These are phyloP conservation scores for Amphiura filiformis DNA, from an alignment of 35 echinoderm and acorn worm species.

Conservation along the genomic window DNA sequence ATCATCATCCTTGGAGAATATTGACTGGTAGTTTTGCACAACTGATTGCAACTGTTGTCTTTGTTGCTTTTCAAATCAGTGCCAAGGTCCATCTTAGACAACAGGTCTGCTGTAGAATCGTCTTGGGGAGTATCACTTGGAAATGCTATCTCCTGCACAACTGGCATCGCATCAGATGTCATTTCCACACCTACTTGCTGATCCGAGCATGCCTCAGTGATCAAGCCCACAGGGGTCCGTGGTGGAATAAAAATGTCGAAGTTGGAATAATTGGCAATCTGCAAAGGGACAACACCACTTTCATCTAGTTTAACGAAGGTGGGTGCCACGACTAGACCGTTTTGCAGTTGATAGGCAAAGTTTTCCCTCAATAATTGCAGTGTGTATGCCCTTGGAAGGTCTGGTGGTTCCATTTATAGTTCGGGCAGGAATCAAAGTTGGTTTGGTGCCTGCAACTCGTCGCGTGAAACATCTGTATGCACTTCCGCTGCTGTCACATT, in stretches of 20 bases:
- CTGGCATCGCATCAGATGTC: no score
- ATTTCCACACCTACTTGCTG: not conserved
- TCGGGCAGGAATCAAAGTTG: not conserved
- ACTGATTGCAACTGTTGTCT: not conserved
- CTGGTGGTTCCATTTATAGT: not conserved
- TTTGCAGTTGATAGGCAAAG: not conserved
- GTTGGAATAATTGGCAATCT: not conserved
- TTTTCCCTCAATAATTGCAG: not conserved
- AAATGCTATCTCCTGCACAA: no score
- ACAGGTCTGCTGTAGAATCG: no score
- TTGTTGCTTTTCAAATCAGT: not conserved
- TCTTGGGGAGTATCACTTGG: no score
- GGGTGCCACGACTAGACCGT: not conserved
- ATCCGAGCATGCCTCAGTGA: not conserved
- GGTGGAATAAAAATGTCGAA: not conserved
- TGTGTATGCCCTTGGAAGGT: not conserved
- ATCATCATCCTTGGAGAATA: constrained; percentile 15
- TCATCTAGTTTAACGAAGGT: not conserved
- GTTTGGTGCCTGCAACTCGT: not conserved
- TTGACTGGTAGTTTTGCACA: not conserved
- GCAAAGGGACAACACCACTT: not conserved
- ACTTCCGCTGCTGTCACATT: not conserved
- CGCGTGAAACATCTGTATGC: not conserved
- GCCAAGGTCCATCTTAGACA: no score
- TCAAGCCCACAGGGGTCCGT: not conserved